phyloP scores from a whole-genome alignment of 2,797 vertebrate species.

The Nannoperca australis region DNA sequence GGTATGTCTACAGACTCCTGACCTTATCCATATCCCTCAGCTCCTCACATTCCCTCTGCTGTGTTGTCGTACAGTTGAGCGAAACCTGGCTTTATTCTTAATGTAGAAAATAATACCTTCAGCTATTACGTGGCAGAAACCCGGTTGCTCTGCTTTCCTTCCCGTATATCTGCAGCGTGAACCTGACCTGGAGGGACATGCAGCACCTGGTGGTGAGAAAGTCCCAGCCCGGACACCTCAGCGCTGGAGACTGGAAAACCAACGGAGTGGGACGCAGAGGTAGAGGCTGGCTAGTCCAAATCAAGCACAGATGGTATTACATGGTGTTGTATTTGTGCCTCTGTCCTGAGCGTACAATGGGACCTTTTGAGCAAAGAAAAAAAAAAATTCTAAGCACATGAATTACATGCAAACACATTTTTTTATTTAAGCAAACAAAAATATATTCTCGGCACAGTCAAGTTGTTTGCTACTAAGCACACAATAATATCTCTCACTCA shows the following conservation, averaged over 20 bases:
- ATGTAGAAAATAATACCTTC: constrained; percentile 46
- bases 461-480: constrained; percentile 4
- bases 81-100: constrained; percentile 36
- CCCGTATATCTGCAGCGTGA: constrained; percentile 85
- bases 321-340: constrained; percentile 4
- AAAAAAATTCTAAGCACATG: constrained; percentile 1
- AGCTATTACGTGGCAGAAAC: constrained; percentile 41
- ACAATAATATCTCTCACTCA: constrained; percentile 16
- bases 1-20: constrained; percentile 40
- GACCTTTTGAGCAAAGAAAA: constrained; percentile 4
- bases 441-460: constrained; percentile 5
- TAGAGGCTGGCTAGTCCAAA: constrained; percentile 57
- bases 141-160: constrained; percentile 13
- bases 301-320: constrained; percentile 26
- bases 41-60: constrained; percentile 57
- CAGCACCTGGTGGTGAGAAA: constrained; percentile 97
- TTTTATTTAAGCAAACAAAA: constrained; percentile 8
- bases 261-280: constrained; percentile 96
- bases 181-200: constrained; percentile 99
- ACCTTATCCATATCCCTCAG: constrained; percentile 57
- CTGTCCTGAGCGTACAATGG: neutral
- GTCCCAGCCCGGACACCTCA: constrained; percentile 91
- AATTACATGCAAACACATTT: neutral
- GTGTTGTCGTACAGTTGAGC: constrained; percentile 45
- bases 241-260: constrained; percentile 93